Base-by-base conservation (phyloP, 2,888 invertebrate genomes). In the Danaus chrysippus region DNA sequence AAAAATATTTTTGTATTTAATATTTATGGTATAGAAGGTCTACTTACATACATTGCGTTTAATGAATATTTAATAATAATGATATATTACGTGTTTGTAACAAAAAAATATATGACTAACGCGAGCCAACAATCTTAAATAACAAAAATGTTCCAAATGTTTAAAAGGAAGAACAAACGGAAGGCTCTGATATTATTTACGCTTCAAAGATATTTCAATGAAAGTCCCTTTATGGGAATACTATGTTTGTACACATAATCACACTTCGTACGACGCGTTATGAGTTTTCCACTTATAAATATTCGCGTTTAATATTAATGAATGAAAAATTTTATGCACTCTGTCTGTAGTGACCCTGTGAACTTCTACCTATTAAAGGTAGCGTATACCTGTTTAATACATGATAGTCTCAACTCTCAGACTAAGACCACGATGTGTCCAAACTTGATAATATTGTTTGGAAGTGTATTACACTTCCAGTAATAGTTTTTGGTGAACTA, bases 401-500 rank as follows among this genome's bases (percentile, higher is more conserved):
- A 17, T 10, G 15, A 17, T 49, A 10, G 15, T 8, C 1, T 8
- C 17, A 11, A 15, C 17, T 49, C 9, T 49, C 17, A 17, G 17
- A 17, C 17, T 10, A 44, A 6, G n/a, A 43, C 13, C n/a, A 5
- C 17, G 11, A 43, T 43, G 10, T 56, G 44, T 56, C 44, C 42
- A n/a, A 44, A 56, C 42, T 49, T 56, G 52, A 42, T 41, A 56
- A 66, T 56, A 34, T 66, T 44, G 62, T 68, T 66, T 62, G 43
- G n/a, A 66, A 68, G 59, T 64, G 46, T 54, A 66, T 66, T 57
- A 54, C 56, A 63, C 61, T 66, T 66, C 34, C 23, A 49, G 54
- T 55, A 41, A 46, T 46, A 13, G 19, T 55, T 46, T 44, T 17
- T 42, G 42, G 43, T 8, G 54, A 41, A 46, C 42, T 55, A 6